Evolutionary conservation across 2,797 vertebrate genomes (phyloP).

Genomic region (Hypotaenidia okinawae): DNA sequence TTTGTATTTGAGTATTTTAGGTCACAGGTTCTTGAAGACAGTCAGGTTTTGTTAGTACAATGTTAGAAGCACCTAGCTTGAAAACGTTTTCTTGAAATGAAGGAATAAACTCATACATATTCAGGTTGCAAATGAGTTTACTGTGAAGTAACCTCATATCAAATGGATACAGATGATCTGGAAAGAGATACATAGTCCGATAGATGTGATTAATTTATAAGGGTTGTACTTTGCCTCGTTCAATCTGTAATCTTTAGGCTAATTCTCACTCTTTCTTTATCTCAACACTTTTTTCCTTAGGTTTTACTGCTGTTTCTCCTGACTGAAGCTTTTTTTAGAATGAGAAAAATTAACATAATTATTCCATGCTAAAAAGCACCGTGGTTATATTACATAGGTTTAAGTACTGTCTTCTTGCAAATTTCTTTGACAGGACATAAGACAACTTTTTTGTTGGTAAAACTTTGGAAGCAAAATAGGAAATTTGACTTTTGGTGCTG

Average conservation of each 20-base stretch:
- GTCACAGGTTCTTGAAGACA: background rate
- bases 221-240: background rate
- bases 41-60: background rate
- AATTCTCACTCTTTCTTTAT: background rate
- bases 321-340: background rate
- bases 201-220: background rate
- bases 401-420: background rate
- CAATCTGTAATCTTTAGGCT: background rate
- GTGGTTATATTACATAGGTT: background rate
- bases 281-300: background rate
- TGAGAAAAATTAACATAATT: background rate
- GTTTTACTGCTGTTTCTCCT: background rate
- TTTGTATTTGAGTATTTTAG: background rate
- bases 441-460: background rate
- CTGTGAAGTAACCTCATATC: background rate
- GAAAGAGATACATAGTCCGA: fast-evolving
- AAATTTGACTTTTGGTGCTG: background rate
- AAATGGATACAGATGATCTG: background rate
- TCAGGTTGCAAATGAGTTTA: background rate
- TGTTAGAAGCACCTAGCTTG: background rate
- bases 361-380: background rate
- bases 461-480: background rate
- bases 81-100: background rate
- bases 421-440: background rate
- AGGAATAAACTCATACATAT: background rate